Evolutionary conservation across 1,140 invertebrate genomes (phyloP).

Genomic region (Spodoptera litura): DNA sequence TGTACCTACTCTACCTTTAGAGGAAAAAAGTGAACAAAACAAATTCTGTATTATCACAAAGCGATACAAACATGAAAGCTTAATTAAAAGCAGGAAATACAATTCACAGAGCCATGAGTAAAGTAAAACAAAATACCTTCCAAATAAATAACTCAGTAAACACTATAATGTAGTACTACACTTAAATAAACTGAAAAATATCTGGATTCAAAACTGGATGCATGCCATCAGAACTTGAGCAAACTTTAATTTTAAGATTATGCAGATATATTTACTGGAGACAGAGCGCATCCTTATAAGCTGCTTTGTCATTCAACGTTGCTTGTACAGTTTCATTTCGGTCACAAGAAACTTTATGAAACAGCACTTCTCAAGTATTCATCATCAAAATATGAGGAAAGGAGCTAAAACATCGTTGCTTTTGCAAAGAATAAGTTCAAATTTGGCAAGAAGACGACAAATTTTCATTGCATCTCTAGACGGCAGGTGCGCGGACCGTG

Average conservation of each 20-base stretch:
- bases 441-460: constrained; percentile 74
- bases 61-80: too few relatives aligned
- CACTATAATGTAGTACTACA: constrained; percentile 2
- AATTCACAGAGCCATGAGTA: not conserved
- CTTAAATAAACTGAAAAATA: constrained; percentile 28
- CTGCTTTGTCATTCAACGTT: constrained; percentile 50
- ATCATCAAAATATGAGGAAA: constrained; percentile 61
- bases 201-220: constrained; percentile 28
- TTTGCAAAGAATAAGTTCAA: constrained; percentile 71
- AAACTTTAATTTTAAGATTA: constrained; percentile 47
- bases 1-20: too few relatives aligned
- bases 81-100: too few relatives aligned
- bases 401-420: constrained; percentile 60
- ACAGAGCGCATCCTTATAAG: constrained; percentile 44
- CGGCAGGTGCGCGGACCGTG: constrained; percentile 70
- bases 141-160: constrained; percentile 17
- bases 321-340: constrained; percentile 57
- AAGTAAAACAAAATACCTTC: not conserved
- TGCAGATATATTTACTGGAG: constrained; percentile 45
- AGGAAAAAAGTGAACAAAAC: too few relatives aligned
- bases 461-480: constrained; percentile 71
- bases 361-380: constrained; percentile 53
- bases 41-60: too few relatives aligned
- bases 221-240: constrained; percentile 38
- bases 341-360: constrained; percentile 59